Evolutionary conservation across 2,888 invertebrate genomes (phyloP).

Genomic region (Caenorhabditis panamensis): DNA sequence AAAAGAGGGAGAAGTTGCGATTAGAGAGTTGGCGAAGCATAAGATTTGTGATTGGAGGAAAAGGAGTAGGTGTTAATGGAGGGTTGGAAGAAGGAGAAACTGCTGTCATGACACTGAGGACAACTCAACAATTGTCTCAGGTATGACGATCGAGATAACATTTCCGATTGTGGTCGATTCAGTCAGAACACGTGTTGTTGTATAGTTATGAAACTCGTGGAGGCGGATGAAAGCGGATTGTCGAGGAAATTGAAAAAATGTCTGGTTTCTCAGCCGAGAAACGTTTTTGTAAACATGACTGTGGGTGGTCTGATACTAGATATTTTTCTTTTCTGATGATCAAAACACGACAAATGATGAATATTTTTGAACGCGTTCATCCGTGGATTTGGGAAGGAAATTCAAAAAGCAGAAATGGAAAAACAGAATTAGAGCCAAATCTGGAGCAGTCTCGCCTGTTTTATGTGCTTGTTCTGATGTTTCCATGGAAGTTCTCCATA

Average conservation of each 20-base stretch:
- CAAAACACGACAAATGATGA: background rate
- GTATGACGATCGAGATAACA: background rate
- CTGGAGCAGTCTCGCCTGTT: background rate
- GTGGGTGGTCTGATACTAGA: background rate
- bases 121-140: background rate
- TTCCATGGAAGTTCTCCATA: conserved; percentile 9
- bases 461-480: background rate
- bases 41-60: background rate
- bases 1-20: conserved; percentile 1
- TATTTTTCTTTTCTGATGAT: too few species aligned
- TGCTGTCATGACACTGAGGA: background rate
- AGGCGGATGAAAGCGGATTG: conserved; percentile 5
- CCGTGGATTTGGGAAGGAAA: background rate
- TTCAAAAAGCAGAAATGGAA: background rate
- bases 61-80: conserved; percentile 7
- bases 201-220: background rate
- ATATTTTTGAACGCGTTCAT: background rate
- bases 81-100: background rate
- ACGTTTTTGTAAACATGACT: too few species aligned
- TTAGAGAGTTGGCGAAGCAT: conserved; percentile 10
- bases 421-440: background rate
- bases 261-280: background rate
- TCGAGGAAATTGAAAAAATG: too few species aligned
- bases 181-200: background rate
- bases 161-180: background rate